Base-by-base conservation (phyloP, 2,888 invertebrate species). In the Andrena trimmerana region DNA sequence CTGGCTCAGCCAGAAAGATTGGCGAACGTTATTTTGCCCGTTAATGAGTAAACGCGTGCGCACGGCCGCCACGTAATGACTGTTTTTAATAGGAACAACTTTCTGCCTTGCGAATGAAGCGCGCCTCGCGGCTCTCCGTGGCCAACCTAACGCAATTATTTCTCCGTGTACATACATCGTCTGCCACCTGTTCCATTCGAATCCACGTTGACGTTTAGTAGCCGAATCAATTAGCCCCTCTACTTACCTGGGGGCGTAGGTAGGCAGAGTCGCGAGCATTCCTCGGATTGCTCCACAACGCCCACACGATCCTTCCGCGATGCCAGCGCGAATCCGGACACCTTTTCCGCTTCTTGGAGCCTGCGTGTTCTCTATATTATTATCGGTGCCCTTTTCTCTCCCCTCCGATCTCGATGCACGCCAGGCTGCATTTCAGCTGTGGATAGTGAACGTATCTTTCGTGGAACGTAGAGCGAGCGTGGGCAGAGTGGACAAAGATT, bases 1-100 rank as follows among this genome's bases (percentile, higher is more conserved):
- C 77, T 78, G 77, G 78, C 78, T 78, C 77, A 67, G 78, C 67
- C 77, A 77, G 77, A 67, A 76, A 77, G 60, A 78, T 78, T 78
- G 77, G 66, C 77, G 67, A 76, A 78, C 78, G 67, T 68, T 77
- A 62, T 76, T 78, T 78, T 76, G 77, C 67, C 54, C 62, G 77
- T 78, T 78, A 78, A 78, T 77, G 78, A 78, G 78, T 76, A 76
- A 78, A 78, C 77, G 78, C 52, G 60, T 36, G 59, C 76, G 42
- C 71, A 16, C 70, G 31, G 36, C 63, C 71, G 57, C 77, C 67
- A 33, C 59, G 77, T 67, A 68, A 76, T 66, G 78, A 78, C 77
- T 67, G 78, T 67, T 78, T 76, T 78, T 77, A 77, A 78, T 78
- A 77, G 67, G 77, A 63, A 68, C 67, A 67, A 78, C 78, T 78